Percentiles rank a stretch among this genome's conserved stretches.
phyloP scores from a whole-genome alignment of 2,888 invertebrate species.

The Venusia cambrica region DNA sequence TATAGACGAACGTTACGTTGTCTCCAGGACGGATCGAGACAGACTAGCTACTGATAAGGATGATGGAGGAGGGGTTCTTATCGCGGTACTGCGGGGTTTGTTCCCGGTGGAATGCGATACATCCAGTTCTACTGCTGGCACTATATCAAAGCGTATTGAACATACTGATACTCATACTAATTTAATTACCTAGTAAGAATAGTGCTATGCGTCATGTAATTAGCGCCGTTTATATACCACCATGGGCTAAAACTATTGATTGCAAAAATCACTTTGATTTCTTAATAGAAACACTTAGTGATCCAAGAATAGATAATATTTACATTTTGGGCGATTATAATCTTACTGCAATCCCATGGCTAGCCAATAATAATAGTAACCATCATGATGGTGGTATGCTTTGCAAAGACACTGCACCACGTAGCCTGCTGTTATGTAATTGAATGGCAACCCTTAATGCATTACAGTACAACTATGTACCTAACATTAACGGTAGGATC shows the following conservation, averaged over 20 bases:
- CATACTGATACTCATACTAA: no score
- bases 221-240: background rate
- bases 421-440: background rate
- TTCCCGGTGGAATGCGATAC: no score
- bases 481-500: background rate
- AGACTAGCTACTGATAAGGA: no score
- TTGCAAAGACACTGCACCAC: background rate
- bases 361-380: background rate
- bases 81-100: no score
- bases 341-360: background rate
- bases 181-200: no score
- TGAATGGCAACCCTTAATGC: background rate
- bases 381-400: background rate
- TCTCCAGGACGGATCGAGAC: no score
- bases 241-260: background rate
- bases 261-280: background rate
- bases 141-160: no score
- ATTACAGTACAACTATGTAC: background rate
- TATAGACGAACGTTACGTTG: no score
- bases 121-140: no score
- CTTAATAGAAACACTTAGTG: background rate
- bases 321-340: background rate
- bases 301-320: background rate
- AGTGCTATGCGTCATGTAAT: background rate
- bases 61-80: no score